A percentile compares a stretch with the other conserved stretches of the same genome.
Evolutionary conservation across 2,888 invertebrate genomes (phyloP).

Genomic region (Stegana nigrithorax): DNA sequence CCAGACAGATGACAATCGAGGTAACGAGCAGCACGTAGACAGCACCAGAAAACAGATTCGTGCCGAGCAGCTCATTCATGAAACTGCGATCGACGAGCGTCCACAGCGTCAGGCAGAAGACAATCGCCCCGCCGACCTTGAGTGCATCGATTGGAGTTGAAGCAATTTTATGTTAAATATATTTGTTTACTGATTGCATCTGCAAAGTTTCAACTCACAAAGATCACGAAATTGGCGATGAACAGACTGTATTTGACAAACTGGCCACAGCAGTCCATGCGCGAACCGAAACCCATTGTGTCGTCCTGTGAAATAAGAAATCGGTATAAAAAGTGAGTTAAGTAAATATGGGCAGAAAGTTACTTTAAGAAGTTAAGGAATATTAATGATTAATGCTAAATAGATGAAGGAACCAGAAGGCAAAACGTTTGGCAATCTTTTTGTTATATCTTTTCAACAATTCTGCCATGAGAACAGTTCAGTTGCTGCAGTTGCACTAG

Average conservation of each 20-base stretch:
- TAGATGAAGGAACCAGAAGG: no score
- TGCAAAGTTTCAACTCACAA: conserved; percentile 75
- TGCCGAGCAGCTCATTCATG: conserved; percentile 86
- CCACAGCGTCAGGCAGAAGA: conserved; percentile 86
- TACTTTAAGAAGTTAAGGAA: no score
- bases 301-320: conserved; percentile 61
- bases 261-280: conserved; percentile 90
- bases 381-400: no score
- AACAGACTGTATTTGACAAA: conserved; percentile 90
- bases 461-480: no score
- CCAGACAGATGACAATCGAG: conserved; percentile 82
- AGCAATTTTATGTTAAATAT: no score
- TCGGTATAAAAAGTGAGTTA: no score
- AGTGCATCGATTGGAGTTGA: no score
- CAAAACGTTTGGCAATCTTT: no score
- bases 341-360: no score
- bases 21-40: conserved; percentile 86
- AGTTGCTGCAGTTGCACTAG: no score
- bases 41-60: conserved; percentile 87
- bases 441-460: no score
- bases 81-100: conserved; percentile 86
- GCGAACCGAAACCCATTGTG: conserved; percentile 80
- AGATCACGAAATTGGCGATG: conserved; percentile 84
- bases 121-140: conserved; percentile 82
- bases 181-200: neutral